phyloP scores from a whole-genome alignment of 2,113 vertebrate species.

The Clarias gariepinus region DNA sequence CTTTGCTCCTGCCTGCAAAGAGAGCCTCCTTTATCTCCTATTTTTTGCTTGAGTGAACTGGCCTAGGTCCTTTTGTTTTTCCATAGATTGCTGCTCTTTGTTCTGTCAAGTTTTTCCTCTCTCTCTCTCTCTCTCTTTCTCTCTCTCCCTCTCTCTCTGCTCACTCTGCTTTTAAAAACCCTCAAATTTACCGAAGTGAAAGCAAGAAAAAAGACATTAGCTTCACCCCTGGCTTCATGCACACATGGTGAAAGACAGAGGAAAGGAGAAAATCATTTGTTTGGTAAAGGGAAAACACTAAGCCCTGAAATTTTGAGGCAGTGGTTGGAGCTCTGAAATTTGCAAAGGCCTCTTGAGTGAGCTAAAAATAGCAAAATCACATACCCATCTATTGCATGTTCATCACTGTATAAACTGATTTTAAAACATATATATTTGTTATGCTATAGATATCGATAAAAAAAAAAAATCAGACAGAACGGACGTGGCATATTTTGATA shows the following conservation, averaged over 20 bases:
- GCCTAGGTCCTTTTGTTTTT: constrained; percentile 88
- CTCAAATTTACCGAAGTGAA: constrained; percentile 67
- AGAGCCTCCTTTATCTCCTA: constrained; percentile 88
- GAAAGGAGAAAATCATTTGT: constrained; percentile 43
- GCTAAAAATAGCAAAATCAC: background rate
- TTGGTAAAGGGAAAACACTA: background rate
- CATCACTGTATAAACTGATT: background rate
- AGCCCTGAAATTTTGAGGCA: constrained; percentile 1
- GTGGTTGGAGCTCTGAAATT: background rate
- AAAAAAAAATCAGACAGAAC: too few relatives aligned
- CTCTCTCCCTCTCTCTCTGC: constrained; percentile 42
- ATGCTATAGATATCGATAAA: background rate
- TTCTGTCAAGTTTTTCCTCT: constrained; percentile 70
- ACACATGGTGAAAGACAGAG: constrained; percentile 29
- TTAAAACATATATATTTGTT: background rate
- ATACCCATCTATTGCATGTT: background rate
- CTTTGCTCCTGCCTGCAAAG: constrained; percentile 84
- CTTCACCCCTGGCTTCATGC: constrained; percentile 48
- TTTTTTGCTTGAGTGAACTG: constrained; percentile 89
- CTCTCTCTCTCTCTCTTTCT: constrained; percentile 49
- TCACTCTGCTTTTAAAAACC: constrained; percentile 55
- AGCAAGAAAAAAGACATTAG: constrained; percentile 57
- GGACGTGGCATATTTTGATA: background rate
- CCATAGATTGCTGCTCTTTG: constrained; percentile 90
- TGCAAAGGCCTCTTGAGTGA: background rate